phyloP scores from a whole-genome alignment of 2,888 invertebrate genomes.

The Microplitis manilae region DNA sequence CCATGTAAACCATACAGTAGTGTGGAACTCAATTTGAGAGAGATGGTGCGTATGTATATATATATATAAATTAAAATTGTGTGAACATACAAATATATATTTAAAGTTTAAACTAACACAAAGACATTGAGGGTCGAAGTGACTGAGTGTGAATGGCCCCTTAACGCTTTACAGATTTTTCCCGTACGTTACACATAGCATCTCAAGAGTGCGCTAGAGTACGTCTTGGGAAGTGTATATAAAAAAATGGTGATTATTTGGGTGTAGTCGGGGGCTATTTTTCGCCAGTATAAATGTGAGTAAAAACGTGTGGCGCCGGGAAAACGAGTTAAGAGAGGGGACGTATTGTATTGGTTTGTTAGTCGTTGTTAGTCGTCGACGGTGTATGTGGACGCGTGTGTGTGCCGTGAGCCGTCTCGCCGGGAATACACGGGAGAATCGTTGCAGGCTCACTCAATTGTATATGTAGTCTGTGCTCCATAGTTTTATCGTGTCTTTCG shows the following conservation, averaged over 20 bases:
- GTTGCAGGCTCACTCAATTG: slow-evolving; percentile 30
- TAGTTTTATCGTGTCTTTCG: slow-evolving; percentile 21
- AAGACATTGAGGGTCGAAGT: slow-evolving; percentile 13
- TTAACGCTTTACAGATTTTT: slow-evolving; percentile 41
- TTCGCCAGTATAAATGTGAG: slow-evolving; percentile 64
- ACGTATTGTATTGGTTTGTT: slow-evolving; percentile 30
- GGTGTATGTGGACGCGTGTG: slow-evolving; percentile 35
- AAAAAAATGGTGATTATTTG: slow-evolving; percentile 68
- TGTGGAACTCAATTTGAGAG: background rate
- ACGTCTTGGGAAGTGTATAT: slow-evolving; percentile 41
- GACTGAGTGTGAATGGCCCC: slow-evolving; percentile 36
- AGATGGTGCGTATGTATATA: background rate
- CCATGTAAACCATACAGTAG: background rate
- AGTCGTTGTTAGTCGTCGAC: slow-evolving; percentile 10
- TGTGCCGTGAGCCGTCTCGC: slow-evolving; percentile 55
- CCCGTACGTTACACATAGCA: slow-evolving; percentile 44
- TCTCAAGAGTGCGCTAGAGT: slow-evolving; percentile 45
- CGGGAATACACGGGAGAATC: slow-evolving; percentile 44
- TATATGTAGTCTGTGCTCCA: slow-evolving; percentile 17
- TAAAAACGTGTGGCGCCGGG: slow-evolving; percentile 54
- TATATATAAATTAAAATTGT: background rate
- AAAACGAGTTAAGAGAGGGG: slow-evolving; percentile 19
- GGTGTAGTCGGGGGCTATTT: slow-evolving; percentile 66
- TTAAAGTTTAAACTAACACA: background rate
- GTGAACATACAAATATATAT: too few species aligned